Conservation (phyloP, 2,113 vertebrate species). For the Pao palembangensis region DNA sequence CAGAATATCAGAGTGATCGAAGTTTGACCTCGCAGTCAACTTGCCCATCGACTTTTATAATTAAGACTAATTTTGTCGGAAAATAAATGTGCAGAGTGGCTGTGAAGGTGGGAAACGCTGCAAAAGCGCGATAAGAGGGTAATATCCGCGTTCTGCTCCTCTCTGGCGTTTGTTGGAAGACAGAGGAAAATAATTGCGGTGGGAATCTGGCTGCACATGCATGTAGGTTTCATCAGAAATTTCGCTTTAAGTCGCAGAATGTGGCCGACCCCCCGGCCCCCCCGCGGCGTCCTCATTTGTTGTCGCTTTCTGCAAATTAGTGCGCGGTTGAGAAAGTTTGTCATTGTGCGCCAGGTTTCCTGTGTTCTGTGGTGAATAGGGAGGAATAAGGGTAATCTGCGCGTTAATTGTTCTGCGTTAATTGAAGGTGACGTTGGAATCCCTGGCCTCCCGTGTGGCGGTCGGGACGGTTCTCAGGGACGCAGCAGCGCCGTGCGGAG, state of each 20-base stretch:
- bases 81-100: neutral
- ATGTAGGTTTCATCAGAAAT: constrained; percentile 22
- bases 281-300: constrained; percentile 69
- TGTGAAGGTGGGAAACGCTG: neutral
- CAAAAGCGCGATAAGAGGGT: neutral
- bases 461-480: constrained; percentile 65
- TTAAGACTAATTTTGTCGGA: constrained; percentile 23
- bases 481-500: constrained; percentile 21
- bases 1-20: constrained; percentile 21
- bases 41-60: constrained; percentile 35
- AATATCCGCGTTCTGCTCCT: neutral
- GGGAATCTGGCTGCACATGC: constrained; percentile 17
- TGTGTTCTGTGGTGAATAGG: constrained; percentile 64
- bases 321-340: constrained; percentile 68
- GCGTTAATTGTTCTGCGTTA: constrained; percentile 90
- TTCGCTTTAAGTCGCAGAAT: constrained; percentile 13
- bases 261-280: constrained; percentile 13
- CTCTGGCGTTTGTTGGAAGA: constrained; percentile 13
- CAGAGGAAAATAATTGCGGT: neutral
- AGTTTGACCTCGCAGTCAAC: constrained; percentile 42
- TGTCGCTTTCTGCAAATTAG: constrained; percentile 68
- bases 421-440: constrained; percentile 94
- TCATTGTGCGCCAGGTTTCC: constrained; percentile 71
- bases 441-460: constrained; percentile 70
- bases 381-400: constrained; percentile 76